Percentiles rank a stretch among this genome's conserved stretches.
Evolutionary conservation across 2,888 invertebrate species (phyloP).

Genomic region (Zaprionus bogoriensis): DNA sequence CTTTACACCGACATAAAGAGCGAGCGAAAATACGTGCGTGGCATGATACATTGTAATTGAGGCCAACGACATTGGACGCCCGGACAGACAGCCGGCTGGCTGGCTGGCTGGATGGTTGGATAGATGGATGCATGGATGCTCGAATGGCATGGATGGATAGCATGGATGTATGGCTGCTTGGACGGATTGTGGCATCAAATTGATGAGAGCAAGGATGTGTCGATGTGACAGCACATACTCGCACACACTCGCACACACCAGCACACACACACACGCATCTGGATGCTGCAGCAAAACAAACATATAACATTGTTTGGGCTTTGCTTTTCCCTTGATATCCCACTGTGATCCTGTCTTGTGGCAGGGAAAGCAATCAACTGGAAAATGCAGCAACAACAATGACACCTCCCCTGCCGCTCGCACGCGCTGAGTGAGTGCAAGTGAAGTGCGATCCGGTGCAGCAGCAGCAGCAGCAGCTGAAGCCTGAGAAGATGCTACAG

Average conservation of each 20-base stretch:
- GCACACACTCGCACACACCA: background rate
- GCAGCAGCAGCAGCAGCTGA: constrained; percentile 11
- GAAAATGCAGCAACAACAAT: constrained; percentile 70
- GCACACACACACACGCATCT: background rate
- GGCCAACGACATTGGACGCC: constrained; percentile 29
- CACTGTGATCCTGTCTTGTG: constrained; percentile 27
- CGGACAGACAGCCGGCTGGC: constrained; percentile 14
- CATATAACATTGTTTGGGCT: constrained; percentile 28
- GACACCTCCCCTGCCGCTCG: constrained; percentile 5
- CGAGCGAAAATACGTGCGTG: constrained; percentile 63
- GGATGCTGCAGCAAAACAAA: constrained; percentile 23
- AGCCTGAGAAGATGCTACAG: constrained; percentile 6
- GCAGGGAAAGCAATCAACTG: constrained; percentile 64
- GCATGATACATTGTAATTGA: constrained; percentile 73
- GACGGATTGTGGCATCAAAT: constrained; percentile 39
- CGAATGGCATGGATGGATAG: constrained; percentile 2
- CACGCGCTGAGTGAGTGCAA: constrained; percentile 52
- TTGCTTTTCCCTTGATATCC: constrained; percentile 8
- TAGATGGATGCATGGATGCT: constrained; percentile 12
- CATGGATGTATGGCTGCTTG: constrained; percentile 10
- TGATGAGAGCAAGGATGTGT: constrained; percentile 41
- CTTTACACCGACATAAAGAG: constrained; percentile 74
- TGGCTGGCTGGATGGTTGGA: constrained; percentile 12
- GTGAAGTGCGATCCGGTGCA: constrained; percentile 58
- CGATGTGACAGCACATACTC: constrained; percentile 24